These are phyloP conservation scores for Sigmodon hispidus DNA, from an alignment of 2,113 vertebrate genomes.

Conservation along the genomic window DNA sequence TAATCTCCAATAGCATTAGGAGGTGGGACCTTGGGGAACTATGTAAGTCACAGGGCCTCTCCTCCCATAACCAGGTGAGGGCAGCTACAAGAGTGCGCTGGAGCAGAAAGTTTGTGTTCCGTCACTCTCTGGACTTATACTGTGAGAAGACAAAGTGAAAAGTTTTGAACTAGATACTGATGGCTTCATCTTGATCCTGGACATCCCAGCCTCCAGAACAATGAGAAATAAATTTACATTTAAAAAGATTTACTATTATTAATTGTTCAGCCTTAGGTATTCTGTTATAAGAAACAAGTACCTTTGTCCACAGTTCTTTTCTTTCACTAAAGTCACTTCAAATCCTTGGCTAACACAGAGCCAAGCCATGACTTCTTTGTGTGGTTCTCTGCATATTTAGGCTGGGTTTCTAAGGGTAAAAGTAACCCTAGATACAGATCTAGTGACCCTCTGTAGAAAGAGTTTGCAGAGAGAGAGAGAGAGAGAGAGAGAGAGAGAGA, in stretches of 20 bases:
- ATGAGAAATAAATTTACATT: neutral
- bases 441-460: neutral
- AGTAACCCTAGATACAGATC: neutral
- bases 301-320: neutral
- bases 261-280: neutral
- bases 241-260: too few relatives aligned
- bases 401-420: neutral
- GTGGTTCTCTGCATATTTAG: neutral
- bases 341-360: neutral
- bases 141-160: neutral
- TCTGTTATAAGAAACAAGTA: neutral
- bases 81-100: neutral
- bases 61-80: neutral
- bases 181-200: neutral
- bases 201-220: neutral
- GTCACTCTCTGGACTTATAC: neutral
- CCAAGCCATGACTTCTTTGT: neutral
- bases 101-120: neutral
- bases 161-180: neutral
- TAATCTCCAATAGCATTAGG: neutral
- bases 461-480: neutral
- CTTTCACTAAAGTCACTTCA: neutral
- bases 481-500: neutral
- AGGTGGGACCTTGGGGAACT: neutral
- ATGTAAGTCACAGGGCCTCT: neutral